These are phyloP conservation scores for Azemiops feae DNA, from an alignment of 2,113 vertebrate species.

Conservation along the genomic window DNA sequence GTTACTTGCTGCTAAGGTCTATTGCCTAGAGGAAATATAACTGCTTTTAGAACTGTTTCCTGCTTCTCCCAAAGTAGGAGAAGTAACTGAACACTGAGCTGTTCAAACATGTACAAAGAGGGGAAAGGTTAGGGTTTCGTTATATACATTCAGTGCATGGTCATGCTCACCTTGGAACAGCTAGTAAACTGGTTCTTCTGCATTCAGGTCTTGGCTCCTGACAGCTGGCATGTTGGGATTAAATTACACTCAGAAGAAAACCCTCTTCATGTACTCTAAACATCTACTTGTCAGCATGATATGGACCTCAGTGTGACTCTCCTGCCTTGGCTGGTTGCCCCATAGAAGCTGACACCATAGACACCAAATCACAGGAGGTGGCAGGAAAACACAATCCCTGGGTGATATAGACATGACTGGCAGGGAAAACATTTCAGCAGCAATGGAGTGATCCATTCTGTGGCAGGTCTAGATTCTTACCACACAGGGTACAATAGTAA, in stretches of 20 bases:
- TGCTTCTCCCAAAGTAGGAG: background rate
- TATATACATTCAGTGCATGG: background rate
- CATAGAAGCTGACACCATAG: background rate
- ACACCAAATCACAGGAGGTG: background rate
- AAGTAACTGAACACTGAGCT: background rate
- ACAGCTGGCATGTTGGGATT: background rate
- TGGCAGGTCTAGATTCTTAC: background rate
- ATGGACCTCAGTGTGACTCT: background rate
- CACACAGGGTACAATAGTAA: background rate
- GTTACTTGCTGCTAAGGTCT: background rate
- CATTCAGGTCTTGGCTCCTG: background rate
- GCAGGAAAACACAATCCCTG: background rate
- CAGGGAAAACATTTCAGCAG: background rate
- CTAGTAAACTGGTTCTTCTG: conserved; percentile 18
- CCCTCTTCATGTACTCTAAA: background rate
- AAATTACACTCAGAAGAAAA: background rate
- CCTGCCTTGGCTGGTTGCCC: background rate
- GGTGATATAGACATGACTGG: background rate
- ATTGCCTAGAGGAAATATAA: background rate
- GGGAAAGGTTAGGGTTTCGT: background rate
- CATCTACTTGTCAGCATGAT: background rate
- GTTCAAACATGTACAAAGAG: background rate
- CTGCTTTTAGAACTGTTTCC: background rate
- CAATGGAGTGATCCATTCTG: background rate
- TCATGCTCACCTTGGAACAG: background rate